phyloP scores from a whole-genome alignment of 2,797 vertebrate genomes.

The Pteropus rufus region DNA sequence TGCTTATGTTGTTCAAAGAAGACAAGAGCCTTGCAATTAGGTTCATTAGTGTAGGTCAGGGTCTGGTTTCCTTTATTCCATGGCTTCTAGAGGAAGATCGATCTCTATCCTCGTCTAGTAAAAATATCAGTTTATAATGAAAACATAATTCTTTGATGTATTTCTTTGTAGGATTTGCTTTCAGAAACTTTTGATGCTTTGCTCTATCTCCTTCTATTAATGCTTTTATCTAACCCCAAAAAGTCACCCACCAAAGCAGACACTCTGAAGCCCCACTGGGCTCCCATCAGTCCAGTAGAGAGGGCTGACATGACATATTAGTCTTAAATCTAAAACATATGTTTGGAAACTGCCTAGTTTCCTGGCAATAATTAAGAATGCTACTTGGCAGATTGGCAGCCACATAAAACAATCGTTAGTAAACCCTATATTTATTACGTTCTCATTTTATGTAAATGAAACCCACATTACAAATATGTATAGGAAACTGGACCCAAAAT shows the following conservation, averaged over 20 bases:
- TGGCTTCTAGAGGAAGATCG: constrained; percentile 64
- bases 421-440: constrained; percentile 85
- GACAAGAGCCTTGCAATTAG: constrained; percentile 64
- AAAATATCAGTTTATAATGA: constrained; percentile 68
- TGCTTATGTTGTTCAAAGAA: constrained; percentile 66
- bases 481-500: constrained; percentile 77
- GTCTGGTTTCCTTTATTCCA: constrained; percentile 71
- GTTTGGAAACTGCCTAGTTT: constrained; percentile 86
- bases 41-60: constrained; percentile 53
- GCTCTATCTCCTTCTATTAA: constrained; percentile 66
- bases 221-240: constrained; percentile 75
- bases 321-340: constrained; percentile 87
- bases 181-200: constrained; percentile 57
- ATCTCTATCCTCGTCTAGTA: constrained; percentile 64
- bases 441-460: constrained; percentile 86
- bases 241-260: constrained; percentile 79
- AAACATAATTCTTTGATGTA: constrained; percentile 75
- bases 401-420: constrained; percentile 86
- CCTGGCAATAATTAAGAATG: constrained; percentile 89
- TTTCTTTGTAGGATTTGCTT: constrained; percentile 62
- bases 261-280: constrained; percentile 76
- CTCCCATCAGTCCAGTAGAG: constrained; percentile 82
- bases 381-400: constrained; percentile 87
- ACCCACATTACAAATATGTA: constrained; percentile 83
- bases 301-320: constrained; percentile 85